Evolutionary conservation across 2,113 vertebrate genomes (phyloP).

Genomic region (Microcebus jonahi): DNA sequence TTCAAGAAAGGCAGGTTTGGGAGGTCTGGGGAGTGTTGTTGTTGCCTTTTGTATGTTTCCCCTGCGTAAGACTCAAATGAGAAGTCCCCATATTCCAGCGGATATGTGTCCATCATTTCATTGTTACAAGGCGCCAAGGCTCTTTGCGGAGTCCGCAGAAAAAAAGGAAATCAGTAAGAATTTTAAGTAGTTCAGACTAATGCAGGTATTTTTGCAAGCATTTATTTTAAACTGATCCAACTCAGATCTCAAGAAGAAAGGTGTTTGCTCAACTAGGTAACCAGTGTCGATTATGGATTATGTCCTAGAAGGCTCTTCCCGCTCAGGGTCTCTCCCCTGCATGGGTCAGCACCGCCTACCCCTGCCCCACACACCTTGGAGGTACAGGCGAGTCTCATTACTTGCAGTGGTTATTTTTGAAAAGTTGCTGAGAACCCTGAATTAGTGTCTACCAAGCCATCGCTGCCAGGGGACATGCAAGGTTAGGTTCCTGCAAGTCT

Average conservation of each 20-base stretch:
- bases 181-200: neutral
- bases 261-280: neutral
- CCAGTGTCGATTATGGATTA: neutral
- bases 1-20: neutral
- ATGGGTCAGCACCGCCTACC: neutral
- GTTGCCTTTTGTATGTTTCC: neutral
- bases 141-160: neutral
- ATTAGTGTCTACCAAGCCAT: neutral
- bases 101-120: neutral
- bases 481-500: neutral
- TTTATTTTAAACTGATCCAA: neutral
- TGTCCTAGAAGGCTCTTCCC: neutral
- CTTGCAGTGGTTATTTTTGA: neutral
- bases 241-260: neutral
- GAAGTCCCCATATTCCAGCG: neutral
- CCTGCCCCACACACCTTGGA: neutral
- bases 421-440: neutral
- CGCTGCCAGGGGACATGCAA: neutral
- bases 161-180: slow-evolving; percentile 28
- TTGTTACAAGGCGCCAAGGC: neutral
- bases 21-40: neutral
- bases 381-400: neutral
- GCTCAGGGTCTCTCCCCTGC: neutral
- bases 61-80: neutral
- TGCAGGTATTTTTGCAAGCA: neutral